phyloP scores from a whole-genome alignment of 2,113 vertebrate species.

The Carassius auratus region DNA sequence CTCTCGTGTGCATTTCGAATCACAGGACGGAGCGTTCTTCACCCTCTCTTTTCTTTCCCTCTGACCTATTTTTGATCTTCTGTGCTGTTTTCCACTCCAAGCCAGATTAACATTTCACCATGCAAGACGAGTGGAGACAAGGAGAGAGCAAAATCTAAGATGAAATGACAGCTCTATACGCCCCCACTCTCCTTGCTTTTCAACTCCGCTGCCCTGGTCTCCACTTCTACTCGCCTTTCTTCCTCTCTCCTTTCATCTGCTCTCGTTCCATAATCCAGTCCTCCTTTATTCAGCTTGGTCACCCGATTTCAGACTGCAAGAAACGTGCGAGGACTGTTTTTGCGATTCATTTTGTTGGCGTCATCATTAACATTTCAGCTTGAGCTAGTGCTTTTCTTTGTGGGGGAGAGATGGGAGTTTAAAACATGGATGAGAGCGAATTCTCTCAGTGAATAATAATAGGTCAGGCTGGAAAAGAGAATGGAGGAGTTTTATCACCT shows the following conservation, averaged over 20 bases:
- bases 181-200: constrained; percentile 34
- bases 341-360: constrained; percentile 45
- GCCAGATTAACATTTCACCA: constrained; percentile 58
- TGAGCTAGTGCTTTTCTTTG: constrained; percentile 49
- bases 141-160: constrained; percentile 37
- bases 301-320: constrained; percentile 13
- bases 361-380: constrained; percentile 53
- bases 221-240: not conserved
- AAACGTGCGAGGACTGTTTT: constrained; percentile 37
- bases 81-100: constrained; percentile 45
- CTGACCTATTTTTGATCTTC: constrained; percentile 60
- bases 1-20: not conserved
- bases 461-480: constrained; percentile 24
- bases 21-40: constrained; percentile 31
- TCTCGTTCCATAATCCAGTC: constrained; percentile 22
- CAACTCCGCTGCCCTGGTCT: constrained; percentile 30
- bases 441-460: constrained; percentile 47
- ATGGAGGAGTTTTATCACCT: constrained; percentile 31
- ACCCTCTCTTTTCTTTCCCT: constrained; percentile 42
- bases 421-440: constrained; percentile 53
- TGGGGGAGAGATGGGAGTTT: constrained; percentile 39
- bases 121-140: constrained; percentile 43
- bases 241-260: constrained; percentile 22
- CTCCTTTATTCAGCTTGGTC: constrained; percentile 2
- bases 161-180: constrained; percentile 46